Evolutionary conservation across 2,888 invertebrate genomes (phyloP), one percentile per base, ranked within the genome.

Genomic region (Drosophila prolongata): DNA sequence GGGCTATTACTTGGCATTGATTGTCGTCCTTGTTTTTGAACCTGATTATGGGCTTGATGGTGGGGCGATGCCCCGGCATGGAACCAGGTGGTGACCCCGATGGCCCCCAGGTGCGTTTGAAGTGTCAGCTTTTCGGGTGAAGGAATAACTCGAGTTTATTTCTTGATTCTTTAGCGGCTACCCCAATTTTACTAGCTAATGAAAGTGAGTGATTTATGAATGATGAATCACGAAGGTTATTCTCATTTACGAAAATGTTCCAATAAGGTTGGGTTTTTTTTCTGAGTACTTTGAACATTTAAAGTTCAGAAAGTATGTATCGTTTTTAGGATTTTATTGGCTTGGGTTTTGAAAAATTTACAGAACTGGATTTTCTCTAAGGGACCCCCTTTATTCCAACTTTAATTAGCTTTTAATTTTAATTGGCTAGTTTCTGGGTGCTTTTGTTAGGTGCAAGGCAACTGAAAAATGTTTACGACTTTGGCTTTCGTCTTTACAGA

Each of bases 71-170:
- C 90, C 76, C 92, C 92, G 70, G 92, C 90, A 90, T 92, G 92
- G 85, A 91, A 92, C 91, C 92, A 92, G 77, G 92, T 92, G 85
- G 92, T 92, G 53, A 92, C 91, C 89, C 92, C 92, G 75, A 92
- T 87, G 76, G 85, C 90, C 79, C 90, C 89, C 76, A 91, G 80
- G 71, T 89, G 70, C 50, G 73, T 83, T n/a, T 71, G 77, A 80
- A 55, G 85, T 88, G 77, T 92, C 92, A 90, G 89, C 92, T 92
- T 80, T 57, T 52, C 43, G 3, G 30, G 49, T 30, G 27, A 77
- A 64, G 65, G 70, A 60, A 69, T 60, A 58, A 50, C 61, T 65
- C 67, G 47, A 65, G 44, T 47, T 70, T 61, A 49, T 30, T 42
- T 47, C 2, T 30, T 30, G 30, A 46, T 49, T 58, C 56, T 53